A percentile compares a stretch with the other conserved stretches of the same genome.
Evolutionary conservation across 30 jellyfish, hydroid and myxozoan species (phyloP).

Genomic region (Pseudorhiza aurosa): DNA sequence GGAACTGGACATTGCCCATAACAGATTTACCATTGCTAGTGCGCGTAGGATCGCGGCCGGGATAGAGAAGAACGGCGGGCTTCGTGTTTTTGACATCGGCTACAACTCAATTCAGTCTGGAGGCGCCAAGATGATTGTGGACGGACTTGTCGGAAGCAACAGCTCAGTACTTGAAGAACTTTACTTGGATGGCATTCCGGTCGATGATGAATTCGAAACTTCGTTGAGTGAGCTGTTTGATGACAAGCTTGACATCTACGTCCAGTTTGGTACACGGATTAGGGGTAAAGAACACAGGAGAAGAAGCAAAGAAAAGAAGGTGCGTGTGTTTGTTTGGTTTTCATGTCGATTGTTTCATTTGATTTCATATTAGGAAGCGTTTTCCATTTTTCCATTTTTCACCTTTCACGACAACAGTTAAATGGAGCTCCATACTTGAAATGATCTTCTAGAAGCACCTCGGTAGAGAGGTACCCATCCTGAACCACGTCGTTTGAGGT

Average conservation of each 20-base stretch:
- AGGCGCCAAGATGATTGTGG: conserved; percentile 57
- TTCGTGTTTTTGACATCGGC: conserved; percentile 45
- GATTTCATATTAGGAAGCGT: too few relatives aligned
- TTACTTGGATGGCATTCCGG: conserved; percentile 60
- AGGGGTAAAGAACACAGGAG: conserved; percentile 49
- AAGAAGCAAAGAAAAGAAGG: conserved; percentile 58
- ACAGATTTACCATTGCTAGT: conserved; percentile 30
- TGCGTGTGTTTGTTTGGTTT: not conserved
- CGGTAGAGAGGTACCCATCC: too few relatives aligned
- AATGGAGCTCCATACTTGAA: too few relatives aligned
- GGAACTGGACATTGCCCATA: conserved; percentile 54
- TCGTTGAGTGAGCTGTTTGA: conserved; percentile 16
- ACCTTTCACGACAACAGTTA: too few relatives aligned
- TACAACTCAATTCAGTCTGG: conserved; percentile 40
- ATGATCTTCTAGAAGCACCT: too few relatives aligned
- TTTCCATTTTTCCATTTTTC: too few relatives aligned
- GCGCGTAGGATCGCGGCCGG: conserved; percentile 57
- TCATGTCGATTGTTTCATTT: too few relatives aligned
- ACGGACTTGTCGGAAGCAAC: conserved; percentile 9
- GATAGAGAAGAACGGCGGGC: conserved; percentile 47
- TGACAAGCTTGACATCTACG: conserved; percentile 19
- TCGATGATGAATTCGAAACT: conserved; percentile 29
- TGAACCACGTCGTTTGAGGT: too few relatives aligned
- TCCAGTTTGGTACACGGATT: conserved; percentile 48
- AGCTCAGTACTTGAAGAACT: conserved; percentile 44